These are phyloP conservation scores for Xylophagus ater DNA, from an alignment of 2,888 invertebrate species.

Conservation along the genomic window DNA sequence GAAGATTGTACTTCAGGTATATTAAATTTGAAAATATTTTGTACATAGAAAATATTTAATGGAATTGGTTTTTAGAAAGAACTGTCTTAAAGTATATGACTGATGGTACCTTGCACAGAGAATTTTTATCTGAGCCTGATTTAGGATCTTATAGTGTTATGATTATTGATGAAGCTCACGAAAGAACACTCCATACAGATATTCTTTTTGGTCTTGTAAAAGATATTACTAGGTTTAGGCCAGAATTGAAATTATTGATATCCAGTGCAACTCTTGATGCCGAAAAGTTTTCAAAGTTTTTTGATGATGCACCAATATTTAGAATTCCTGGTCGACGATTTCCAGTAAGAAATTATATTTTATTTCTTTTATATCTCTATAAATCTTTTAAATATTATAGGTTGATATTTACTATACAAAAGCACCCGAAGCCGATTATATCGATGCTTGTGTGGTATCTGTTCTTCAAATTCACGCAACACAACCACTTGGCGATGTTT, in stretches of 20 bases:
- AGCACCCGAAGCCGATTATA: conserved; percentile 98
- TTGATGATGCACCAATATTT: conserved; percentile 97
- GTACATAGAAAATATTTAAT: neutral
- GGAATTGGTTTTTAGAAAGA: conserved; percentile 52
- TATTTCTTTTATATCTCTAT: neutral
- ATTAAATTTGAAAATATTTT: conserved; percentile 1
- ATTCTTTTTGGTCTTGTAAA: conserved; percentile 95
- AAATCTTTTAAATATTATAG: conserved; percentile 15
- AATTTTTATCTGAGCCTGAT: conserved; percentile 96
- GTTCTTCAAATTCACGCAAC: conserved; percentile 97
- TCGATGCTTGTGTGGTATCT: conserved; percentile 96
- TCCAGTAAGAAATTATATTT: conserved; percentile 47
- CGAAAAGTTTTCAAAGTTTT: conserved; percentile 94
- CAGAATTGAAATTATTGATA: conserved; percentile 90
- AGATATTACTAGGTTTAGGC: conserved; percentile 86
- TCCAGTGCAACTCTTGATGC: conserved; percentile 98
- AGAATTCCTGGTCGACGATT: conserved; percentile 94
- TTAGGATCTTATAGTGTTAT: conserved; percentile 92
- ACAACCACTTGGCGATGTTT: conserved; percentile 88
- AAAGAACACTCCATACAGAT: conserved; percentile 95
- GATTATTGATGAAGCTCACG: conserved; percentile 99
- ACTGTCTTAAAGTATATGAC: conserved; percentile 99
- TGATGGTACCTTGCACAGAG: conserved; percentile 93
- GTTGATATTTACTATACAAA: conserved; percentile 97
- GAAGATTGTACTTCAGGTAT: conserved; percentile 88